A percentile compares a stretch with the other conserved stretches of the same genome.
Conservation (phyloP, 2,113 vertebrate species). For the Smithornis capensis region DNA sequence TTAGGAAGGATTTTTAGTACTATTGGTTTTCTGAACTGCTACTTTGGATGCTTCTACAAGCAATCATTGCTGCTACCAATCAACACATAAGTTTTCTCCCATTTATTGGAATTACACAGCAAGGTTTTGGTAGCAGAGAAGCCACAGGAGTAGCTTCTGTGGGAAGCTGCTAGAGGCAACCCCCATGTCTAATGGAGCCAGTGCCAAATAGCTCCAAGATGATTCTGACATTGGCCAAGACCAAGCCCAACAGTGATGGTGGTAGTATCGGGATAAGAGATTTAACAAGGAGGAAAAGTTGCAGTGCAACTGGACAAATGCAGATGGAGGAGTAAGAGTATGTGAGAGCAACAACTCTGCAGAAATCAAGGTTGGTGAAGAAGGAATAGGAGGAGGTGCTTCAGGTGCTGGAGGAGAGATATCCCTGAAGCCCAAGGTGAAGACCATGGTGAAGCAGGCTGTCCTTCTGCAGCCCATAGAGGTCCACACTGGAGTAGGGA, state of each 20-base stretch:
- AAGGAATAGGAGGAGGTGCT: not conserved
- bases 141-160: not conserved
- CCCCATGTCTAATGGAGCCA: not conserved
- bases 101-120: not conserved
- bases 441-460: not conserved
- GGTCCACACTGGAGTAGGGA: not conserved
- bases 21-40: not conserved
- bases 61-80: not conserved
- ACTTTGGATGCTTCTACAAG: not conserved
- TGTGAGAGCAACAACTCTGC: not conserved
- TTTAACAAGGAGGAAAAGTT: not conserved
- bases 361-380: not conserved
- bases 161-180: not conserved
- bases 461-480: not conserved
- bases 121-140: not conserved
- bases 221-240: not conserved
- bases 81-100: not conserved
- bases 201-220: too few species aligned
- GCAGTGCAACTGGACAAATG: not conserved
- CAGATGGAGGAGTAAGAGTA: not conserved
- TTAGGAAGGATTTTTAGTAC: not conserved
- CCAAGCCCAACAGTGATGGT: not conserved
- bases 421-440: not conserved
- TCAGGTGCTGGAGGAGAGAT: not conserved
- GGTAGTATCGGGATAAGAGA: rapidly evolving